Base-by-base conservation (phyloP, 2,113 vertebrate species). In the Plotosus lineatus region DNA sequence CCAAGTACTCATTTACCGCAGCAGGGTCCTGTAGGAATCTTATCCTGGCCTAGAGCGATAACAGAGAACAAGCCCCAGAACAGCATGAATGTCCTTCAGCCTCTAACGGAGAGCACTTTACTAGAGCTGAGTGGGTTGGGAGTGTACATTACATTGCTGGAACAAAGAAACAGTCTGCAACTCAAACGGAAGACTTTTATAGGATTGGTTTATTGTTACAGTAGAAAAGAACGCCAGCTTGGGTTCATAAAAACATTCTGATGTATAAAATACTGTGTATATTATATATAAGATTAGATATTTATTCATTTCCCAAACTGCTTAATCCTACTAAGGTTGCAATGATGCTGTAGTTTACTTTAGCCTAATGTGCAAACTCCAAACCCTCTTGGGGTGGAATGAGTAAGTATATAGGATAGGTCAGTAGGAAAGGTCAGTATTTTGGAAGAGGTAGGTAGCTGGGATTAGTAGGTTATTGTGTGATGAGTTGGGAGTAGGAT, bases 11-110 rank as follows among this genome's bases (percentile, higher is more conserved):
- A 12, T 51, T 71, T 68, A 75, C 50, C 42, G 21, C 77, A 68
- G 74, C 50, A 51, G 50, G 78, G 60, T 56, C 74, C 75, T 40
- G 42, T 51, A 75, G 78, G 61, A 85, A 79, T 26, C 76, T 69
- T 79, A 63, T 85, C 55, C 61, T 83, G 81, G 50, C 58, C 58
- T 42, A 31, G 31, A 4, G 4, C 4, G 71, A 82, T 82, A 79
- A 85, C 60, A 11, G 33, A 56, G 60, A 73, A 40, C 48, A 19
- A 55, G 23, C 76, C 50, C 55, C 28, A 31, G 40, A 61, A 28
- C 72, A 73, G 60, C 14, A 31, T 65, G n/a, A 78, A 80, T 10
- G 48, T 79, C 63, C 77, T 80, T 76, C 48, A 74, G 81, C 46
- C 7, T 82, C 76, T 50, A n/a, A 33, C 38, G 23, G 58, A 82